These are phyloP conservation scores for Xanthorhoe spadicearia DNA, from an alignment of 2,888 invertebrate genomes.

Conservation along the genomic window DNA sequence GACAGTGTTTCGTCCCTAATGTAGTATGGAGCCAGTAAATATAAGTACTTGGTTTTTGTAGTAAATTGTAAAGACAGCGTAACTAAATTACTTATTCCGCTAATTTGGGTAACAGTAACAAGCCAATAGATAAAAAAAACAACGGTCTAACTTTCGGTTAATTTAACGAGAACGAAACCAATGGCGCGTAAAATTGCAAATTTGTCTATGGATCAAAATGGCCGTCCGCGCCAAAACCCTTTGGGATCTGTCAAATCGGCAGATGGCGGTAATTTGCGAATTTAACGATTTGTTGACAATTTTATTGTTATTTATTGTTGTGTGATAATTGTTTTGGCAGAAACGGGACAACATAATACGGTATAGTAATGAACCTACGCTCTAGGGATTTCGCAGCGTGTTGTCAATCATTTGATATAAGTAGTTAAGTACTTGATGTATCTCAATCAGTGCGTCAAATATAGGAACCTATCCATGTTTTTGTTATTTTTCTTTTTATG, in stretches of 20 bases:
- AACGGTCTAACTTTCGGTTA: slow-evolving; percentile 63
- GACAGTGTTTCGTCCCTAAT: too few species aligned
- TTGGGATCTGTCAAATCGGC: slow-evolving; percentile 74
- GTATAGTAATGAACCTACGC: neutral
- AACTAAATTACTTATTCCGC: slow-evolving; percentile 28
- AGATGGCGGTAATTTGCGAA: slow-evolving; percentile 80
- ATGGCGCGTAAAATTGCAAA: slow-evolving; percentile 82
- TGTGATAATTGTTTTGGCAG: slow-evolving; percentile 77
- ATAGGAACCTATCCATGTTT: too few species aligned
- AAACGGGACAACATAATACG: slow-evolving; percentile 27
- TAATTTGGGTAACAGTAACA: slow-evolving; percentile 27
- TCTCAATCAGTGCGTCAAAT: too few species aligned
- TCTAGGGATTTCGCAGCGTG: neutral
- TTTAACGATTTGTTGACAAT: slow-evolving; percentile 72
- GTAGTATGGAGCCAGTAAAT: neutral
- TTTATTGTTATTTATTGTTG: slow-evolving; percentile 74
- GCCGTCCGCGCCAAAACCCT: slow-evolving; percentile 79
- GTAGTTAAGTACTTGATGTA: too few species aligned
- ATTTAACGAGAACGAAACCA: slow-evolving; percentile 74
- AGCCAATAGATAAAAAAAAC: slow-evolving; percentile 45
- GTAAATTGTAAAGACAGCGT: neutral
- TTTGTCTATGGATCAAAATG: slow-evolving; percentile 74
- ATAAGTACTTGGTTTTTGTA: neutral
- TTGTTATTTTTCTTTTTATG: too few species aligned
- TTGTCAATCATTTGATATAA: too few species aligned